These are phyloP conservation scores for Hormaphis cornu DNA, from an alignment of 1,140 invertebrate species.

Conservation along the genomic window DNA sequence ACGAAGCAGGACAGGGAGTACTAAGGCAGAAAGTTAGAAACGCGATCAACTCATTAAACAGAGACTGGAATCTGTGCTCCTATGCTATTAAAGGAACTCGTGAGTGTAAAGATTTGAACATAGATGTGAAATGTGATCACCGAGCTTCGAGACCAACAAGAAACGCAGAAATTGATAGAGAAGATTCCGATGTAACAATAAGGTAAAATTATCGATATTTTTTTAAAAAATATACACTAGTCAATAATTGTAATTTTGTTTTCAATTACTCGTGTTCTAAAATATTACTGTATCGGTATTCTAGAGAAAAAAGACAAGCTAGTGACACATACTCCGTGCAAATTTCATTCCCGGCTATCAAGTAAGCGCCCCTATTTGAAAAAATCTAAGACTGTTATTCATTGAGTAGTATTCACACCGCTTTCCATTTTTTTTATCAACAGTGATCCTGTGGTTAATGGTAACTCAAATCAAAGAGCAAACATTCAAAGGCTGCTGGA, in stretches of 20 bases:
- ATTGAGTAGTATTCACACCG: too few species aligned
- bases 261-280: background rate
- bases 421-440: background rate
- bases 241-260: background rate
- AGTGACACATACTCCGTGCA: conserved; percentile 79
- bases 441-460: conserved; percentile 81
- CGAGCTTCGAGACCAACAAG: conserved; percentile 53
- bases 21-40: conserved; percentile 75
- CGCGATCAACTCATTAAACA: conserved; percentile 78
- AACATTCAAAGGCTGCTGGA: conserved; percentile 72
- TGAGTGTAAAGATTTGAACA: conserved; percentile 78
- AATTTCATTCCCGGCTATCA: conserved; percentile 81
- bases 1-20: conserved; percentile 85
- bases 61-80: conserved; percentile 89
- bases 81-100: conserved; percentile 67
- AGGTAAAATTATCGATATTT: conserved; percentile 52
- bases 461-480: conserved; percentile 74
- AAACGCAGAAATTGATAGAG: conserved; percentile 62
- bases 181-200: conserved; percentile 68
- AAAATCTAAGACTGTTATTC: background rate
- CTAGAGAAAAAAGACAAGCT: conserved; percentile 46
- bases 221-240: background rate
- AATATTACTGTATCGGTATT: conserved; percentile 31
- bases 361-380: conserved; percentile 54
- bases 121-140: conserved; percentile 82